Evolutionary conservation across 2,888 invertebrate species (phyloP).

Genomic region (Himalopsyche tibetana): DNA sequence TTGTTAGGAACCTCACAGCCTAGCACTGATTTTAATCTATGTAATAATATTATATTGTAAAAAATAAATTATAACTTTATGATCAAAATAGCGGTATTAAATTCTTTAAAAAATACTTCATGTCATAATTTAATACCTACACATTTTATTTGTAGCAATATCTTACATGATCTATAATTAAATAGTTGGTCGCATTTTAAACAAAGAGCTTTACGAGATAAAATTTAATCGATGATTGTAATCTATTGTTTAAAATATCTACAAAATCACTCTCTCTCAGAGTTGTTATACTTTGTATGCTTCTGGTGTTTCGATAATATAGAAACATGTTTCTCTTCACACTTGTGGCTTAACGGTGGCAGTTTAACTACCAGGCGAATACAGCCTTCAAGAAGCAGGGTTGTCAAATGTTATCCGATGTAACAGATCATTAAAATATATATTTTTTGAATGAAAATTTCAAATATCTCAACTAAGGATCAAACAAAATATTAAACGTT

Average conservation of each 20-base stretch:
- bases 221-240: conserved; percentile 4
- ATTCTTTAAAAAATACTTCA: too few relatives aligned
- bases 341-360: conserved; percentile 11
- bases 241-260: background rate
- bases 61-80: too few relatives aligned
- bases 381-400: background rate
- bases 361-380: conserved; percentile 26
- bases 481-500: too few relatives aligned
- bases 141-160: background rate
- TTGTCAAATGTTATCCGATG: background rate
- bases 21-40: too few relatives aligned
- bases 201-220: background rate
- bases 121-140: too few relatives aligned
- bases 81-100: too few relatives aligned
- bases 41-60: too few relatives aligned
- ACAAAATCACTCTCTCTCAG: background rate
- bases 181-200: background rate
- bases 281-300: background rate
- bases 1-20: too few relatives aligned
- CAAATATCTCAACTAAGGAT: too few relatives aligned
- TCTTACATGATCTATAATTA: background rate
- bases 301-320: conserved; percentile 21
- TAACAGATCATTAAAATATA: too few relatives aligned
- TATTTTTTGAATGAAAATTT: too few relatives aligned
- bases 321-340: conserved; percentile 18